A percentile compares a stretch with the other conserved stretches of the same genome.
These are phyloP conservation scores for Xiphorhynchus elegans DNA, from an alignment of 2,113 vertebrate species.

Conservation along the genomic window DNA sequence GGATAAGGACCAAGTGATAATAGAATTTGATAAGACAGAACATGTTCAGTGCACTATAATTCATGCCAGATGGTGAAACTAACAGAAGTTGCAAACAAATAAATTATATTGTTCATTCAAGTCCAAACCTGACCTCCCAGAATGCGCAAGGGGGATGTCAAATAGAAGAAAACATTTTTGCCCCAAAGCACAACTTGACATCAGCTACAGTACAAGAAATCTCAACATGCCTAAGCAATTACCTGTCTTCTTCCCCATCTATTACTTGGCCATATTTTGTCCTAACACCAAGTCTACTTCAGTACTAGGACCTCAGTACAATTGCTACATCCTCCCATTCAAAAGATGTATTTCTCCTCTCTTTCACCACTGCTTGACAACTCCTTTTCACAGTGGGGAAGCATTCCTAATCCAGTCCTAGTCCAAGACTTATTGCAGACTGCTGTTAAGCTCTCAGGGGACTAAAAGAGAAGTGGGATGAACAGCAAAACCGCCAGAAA, in stretches of 20 bases:
- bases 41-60: neutral
- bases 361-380: neutral
- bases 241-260: neutral
- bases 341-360: neutral
- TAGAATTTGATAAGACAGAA: conserved; percentile 48
- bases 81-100: conserved; percentile 12
- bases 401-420: neutral
- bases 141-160: neutral
- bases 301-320: neutral
- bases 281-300: neutral
- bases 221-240: neutral
- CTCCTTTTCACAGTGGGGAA: neutral
- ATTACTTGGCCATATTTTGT: neutral
- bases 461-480: neutral
- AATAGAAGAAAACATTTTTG: neutral
- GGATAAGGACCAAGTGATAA: conserved; percentile 35
- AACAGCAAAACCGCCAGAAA: neutral
- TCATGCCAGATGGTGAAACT: conserved; percentile 14
- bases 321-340: neutral
- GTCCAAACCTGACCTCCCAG: neutral
- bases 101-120: neutral
- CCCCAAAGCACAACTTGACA: neutral
- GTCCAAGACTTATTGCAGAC: neutral
- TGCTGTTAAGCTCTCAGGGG: neutral
- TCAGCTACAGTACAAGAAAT: neutral